These are phyloP conservation scores for Acanthornis magna DNA, from an alignment of 2,797 vertebrate genomes.

Conservation along the genomic window DNA sequence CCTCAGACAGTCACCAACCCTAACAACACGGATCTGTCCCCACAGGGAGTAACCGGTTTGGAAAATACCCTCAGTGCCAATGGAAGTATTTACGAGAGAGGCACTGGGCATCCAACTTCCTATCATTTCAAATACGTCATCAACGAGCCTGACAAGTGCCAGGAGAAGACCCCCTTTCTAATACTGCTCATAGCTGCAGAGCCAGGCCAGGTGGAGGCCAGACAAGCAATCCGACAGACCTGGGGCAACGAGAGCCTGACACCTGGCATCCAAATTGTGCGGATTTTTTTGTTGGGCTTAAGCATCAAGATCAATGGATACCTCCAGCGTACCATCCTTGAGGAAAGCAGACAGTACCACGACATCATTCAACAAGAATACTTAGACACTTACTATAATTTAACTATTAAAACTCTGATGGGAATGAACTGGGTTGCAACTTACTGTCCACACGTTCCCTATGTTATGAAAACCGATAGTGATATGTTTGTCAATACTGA, in stretches of 20 bases:
- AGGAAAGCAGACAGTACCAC: slow-evolving; percentile 85
- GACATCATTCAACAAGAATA: slow-evolving; percentile 97
- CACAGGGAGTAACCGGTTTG: slow-evolving; percentile 74
- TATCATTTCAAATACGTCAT: slow-evolving; percentile 89
- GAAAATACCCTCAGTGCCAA: slow-evolving; percentile 79
- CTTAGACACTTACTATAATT: slow-evolving; percentile 91
- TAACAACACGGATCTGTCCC: slow-evolving; percentile 72
- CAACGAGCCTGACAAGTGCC: slow-evolving; percentile 90
- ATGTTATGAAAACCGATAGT: slow-evolving; percentile 98
- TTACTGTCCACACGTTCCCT: slow-evolving; percentile 84
- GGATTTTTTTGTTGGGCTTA: slow-evolving; percentile 90
- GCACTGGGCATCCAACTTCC: slow-evolving; percentile 46
- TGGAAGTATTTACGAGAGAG: slow-evolving; percentile 81
- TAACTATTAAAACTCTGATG: slow-evolving; percentile 97
- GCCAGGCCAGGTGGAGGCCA: slow-evolving; percentile 86
- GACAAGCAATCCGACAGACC: slow-evolving; percentile 91
- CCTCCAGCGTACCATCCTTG: slow-evolving; percentile 82
- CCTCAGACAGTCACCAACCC: slow-evolving; percentile 73
- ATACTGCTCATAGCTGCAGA: slow-evolving; percentile 91
- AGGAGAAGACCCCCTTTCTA: slow-evolving; percentile 81
- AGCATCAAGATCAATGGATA: slow-evolving; percentile 76
- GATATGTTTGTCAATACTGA: slow-evolving; percentile 98
- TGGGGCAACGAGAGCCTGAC: slow-evolving; percentile 92
- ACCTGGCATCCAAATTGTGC: slow-evolving; percentile 78
- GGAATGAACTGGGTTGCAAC: slow-evolving; percentile 96